These are phyloP conservation scores for Vireo griseus DNA, from an alignment of 2,797 vertebrate species.

Conservation along the genomic window DNA sequence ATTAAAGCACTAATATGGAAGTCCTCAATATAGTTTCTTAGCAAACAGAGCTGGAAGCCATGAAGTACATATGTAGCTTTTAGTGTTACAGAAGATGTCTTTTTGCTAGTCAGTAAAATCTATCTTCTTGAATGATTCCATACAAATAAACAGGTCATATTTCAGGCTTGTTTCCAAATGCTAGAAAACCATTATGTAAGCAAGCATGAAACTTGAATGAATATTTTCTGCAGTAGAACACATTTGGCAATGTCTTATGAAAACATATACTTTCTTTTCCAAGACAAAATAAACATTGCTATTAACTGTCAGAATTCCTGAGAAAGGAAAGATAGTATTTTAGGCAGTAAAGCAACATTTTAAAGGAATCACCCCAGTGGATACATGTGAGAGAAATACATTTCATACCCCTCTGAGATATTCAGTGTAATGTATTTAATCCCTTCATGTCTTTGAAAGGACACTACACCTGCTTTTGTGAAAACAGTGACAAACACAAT, in stretches of 20 bases:
- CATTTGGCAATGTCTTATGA: not conserved
- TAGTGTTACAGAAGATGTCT: not conserved
- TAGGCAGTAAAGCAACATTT: not conserved
- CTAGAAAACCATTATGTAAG: not conserved
- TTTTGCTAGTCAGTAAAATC: not conserved
- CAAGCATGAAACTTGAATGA: not conserved
- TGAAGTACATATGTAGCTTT: not conserved
- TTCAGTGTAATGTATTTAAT: not conserved
- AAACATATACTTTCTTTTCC: not conserved
- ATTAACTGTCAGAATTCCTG: not conserved
- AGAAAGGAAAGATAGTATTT: not conserved
- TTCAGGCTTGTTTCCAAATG: not conserved
- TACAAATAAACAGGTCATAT: not conserved
- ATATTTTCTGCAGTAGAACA: not conserved
- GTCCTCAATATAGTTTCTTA: not conserved
- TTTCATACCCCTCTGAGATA: not conserved
- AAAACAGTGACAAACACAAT: not conserved
- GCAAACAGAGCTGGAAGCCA: not conserved
- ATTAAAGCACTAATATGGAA: not conserved
- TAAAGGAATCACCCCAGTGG: not conserved
- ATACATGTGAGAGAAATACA: not conserved
- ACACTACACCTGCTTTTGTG: not conserved
- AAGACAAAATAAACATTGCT: not conserved
- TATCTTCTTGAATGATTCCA: not conserved
- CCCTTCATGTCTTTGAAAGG: not conserved